Conservation (phyloP, 2,888 invertebrate genomes). For the Mechanitis messenoides region DNA sequence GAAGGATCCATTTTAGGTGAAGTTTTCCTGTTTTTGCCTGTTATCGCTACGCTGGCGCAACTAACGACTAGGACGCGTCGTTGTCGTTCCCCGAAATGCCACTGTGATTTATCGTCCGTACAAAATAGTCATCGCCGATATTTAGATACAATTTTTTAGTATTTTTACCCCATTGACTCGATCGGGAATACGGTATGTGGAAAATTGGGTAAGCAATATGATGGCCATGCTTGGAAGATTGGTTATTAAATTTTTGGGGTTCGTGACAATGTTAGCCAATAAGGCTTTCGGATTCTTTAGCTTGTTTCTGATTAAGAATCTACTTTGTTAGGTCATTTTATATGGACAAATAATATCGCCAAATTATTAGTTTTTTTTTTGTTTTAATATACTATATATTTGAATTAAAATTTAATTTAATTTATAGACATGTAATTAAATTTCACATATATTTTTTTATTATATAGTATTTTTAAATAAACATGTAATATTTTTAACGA, state of each 20-base stretch:
- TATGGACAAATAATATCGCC: no score
- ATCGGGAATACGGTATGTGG: conserved; percentile 16
- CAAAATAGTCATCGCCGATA: conserved; percentile 37
- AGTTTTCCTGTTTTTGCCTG: conserved; percentile 37
- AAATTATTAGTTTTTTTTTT: no score
- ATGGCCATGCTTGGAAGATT: conserved; percentile 14
- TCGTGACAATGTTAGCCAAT: background rate
- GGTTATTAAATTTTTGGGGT: background rate
- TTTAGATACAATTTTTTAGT: conserved; percentile 34
- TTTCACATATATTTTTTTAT: no score
- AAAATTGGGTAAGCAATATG: conserved; percentile 28
- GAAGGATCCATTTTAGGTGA: conserved; percentile 25
- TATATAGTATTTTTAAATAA: no score
- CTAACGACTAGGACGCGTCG: conserved; percentile 35
- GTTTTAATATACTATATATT: no score
- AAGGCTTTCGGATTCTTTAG: no score
- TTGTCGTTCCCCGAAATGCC: conserved; percentile 45
- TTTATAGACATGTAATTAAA: no score
- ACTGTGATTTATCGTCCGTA: conserved; percentile 59
- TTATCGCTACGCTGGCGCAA: conserved; percentile 33
- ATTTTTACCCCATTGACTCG: conserved; percentile 23
- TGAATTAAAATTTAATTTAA: no score
- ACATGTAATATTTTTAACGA: no score
- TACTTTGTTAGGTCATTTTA: no score
- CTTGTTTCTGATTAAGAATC: no score